Evolutionary conservation across 1,140 invertebrate genomes (phyloP).

Genomic region (Cherax quadricarinatus): DNA sequence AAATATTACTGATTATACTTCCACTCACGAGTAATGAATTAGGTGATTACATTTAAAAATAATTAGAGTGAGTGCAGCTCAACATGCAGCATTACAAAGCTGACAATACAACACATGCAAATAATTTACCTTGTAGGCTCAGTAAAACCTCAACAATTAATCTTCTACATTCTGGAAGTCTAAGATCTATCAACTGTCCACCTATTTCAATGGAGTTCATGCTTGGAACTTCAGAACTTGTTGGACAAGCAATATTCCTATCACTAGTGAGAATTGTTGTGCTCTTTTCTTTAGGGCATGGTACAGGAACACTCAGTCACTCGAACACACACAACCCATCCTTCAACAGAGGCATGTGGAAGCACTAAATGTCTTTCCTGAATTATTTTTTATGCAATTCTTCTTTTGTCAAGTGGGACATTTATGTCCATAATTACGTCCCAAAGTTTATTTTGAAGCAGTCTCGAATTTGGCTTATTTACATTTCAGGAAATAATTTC

Average conservation of each 20-base stretch:
- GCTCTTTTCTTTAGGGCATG: neutral
- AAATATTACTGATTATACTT: too few relatives aligned
- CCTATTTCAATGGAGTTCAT: neutral
- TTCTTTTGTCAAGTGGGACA: neutral
- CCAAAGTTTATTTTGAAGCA: neutral
- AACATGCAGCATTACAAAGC: neutral
- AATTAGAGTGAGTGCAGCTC: too few relatives aligned
- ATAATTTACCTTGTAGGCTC: constrained; percentile 8
- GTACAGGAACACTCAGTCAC: neutral
- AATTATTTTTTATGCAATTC: too few relatives aligned
- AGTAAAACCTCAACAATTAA: constrained; percentile 12
- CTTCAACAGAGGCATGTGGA: neutral
- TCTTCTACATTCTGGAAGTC: neutral
- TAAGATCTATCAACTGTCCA: neutral
- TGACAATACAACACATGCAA: neutral
- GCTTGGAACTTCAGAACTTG: neutral
- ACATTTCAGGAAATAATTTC: too few relatives aligned
- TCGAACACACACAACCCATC: neutral
- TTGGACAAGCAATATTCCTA: neutral
- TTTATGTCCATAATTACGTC: neutral
- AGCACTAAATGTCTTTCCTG: too few relatives aligned
- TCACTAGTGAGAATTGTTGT: neutral
- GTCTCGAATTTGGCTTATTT: too few relatives aligned
- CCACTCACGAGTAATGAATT: too few relatives aligned
- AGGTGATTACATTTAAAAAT: too few relatives aligned